Percentiles rank a stretch among this genome's conserved stretches.
Evolutionary conservation across 2,113 vertebrate species (phyloP).

Genomic region (Corynorhinus townsendii): DNA sequence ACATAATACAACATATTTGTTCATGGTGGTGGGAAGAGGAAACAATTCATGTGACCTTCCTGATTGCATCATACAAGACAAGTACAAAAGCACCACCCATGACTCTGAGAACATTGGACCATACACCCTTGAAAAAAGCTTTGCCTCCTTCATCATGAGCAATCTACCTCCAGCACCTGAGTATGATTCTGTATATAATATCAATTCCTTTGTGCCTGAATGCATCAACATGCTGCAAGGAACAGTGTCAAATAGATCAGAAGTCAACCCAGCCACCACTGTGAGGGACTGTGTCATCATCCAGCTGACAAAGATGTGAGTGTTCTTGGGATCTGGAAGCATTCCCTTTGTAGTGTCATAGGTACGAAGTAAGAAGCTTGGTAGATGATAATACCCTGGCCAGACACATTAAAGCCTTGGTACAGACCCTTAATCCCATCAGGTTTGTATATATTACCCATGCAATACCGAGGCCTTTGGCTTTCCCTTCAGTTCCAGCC

Average conservation of each 20-base stretch:
- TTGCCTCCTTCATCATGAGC: constrained; percentile 90
- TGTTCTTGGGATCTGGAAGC: background rate
- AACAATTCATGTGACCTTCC: constrained; percentile 91
- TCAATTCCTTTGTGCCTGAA: constrained; percentile 73
- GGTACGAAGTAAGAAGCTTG: background rate
- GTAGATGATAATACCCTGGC: background rate
- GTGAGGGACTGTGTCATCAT: background rate
- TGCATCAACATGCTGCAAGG: background rate
- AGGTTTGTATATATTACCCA: background rate
- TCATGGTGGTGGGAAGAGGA: constrained; percentile 64
- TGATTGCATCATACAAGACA: constrained; percentile 95
- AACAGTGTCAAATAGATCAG: background rate
- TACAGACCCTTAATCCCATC: background rate
- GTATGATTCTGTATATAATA: constrained; percentile 93
- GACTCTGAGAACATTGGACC: constrained; percentile 95
- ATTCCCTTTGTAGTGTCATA: background rate
- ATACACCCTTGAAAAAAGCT: constrained; percentile 97
- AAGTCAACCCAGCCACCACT: background rate
- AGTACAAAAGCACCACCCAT: constrained; percentile 97
- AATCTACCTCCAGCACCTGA: constrained; percentile 98
- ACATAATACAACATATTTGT: constrained; percentile 83
- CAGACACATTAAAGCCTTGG: background rate
- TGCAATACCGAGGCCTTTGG: background rate
- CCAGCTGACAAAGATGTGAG: background rate
- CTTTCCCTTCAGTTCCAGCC: background rate